Evolutionary conservation across 64 coral and sea anemone genomes (phyloP).

Genomic region (Montipora capricornis): DNA sequence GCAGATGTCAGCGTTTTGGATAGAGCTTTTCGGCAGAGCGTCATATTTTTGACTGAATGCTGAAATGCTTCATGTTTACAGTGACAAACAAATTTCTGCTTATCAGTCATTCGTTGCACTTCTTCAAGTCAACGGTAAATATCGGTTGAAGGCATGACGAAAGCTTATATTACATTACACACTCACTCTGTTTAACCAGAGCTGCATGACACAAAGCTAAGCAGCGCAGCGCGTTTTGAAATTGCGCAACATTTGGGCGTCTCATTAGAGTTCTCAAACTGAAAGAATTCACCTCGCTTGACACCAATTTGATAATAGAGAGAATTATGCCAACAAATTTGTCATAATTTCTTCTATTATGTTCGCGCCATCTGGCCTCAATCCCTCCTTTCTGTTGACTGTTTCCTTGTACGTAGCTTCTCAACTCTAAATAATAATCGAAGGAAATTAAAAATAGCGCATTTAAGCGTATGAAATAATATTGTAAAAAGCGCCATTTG

Average conservation of each 20-base stretch:
- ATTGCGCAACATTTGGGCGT: constrained; percentile 11
- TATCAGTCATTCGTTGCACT: constrained; percentile 20
- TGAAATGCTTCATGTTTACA: constrained; percentile 83
- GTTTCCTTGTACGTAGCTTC: not conserved
- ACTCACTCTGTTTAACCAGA: constrained; percentile 30
- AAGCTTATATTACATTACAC: constrained; percentile 50
- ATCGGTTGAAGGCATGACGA: constrained; percentile 45
- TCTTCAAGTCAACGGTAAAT: constrained; percentile 15
- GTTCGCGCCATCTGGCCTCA: constrained; percentile 44
- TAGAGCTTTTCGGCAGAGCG: constrained; percentile 87
- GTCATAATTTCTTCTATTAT: constrained; percentile 51
- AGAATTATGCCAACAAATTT: constrained; percentile 55
- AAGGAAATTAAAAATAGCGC: not conserved
- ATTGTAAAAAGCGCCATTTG: not conserved
- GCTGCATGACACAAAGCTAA: not conserved
- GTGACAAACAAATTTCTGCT: constrained; percentile 85
- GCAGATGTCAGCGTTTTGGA: constrained; percentile 81
- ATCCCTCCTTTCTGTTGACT: not conserved
- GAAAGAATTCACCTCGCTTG: constrained; percentile 21
- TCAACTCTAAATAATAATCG: not conserved
- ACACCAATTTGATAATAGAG: constrained; percentile 46
- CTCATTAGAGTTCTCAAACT: not conserved
- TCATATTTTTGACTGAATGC: constrained; percentile 91
- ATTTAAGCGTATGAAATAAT: not conserved
- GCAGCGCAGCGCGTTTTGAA: not conserved